Conservation (phyloP, 2,888 invertebrate species). For the Agrotis clavis region DNA sequence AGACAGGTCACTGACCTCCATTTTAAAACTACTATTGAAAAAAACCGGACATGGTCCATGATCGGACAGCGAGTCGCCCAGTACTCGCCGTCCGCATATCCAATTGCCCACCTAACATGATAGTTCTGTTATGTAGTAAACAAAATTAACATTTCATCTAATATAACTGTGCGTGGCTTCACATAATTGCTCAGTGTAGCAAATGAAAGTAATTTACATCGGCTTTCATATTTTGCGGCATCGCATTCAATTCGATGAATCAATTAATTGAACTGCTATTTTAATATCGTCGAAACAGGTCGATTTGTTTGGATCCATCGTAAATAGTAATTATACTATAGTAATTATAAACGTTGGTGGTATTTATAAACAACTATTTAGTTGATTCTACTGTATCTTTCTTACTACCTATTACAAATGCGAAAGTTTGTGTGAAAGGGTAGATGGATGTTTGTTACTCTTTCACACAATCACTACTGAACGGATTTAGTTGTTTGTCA, state of each 20-base stretch:
- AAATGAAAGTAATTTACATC: slow-evolving; percentile 57
- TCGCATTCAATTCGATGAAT: slow-evolving; percentile 63
- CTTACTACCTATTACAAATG: too few species aligned
- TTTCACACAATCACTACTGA: too few species aligned
- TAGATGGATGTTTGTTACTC: background rate
- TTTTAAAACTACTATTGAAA: too few species aligned
- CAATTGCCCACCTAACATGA: too few species aligned
- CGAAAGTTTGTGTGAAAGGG: too few species aligned
- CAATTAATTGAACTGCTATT: slow-evolving; percentile 58
- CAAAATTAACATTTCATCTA: slow-evolving; percentile 10
- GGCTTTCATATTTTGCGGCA: slow-evolving; percentile 65
- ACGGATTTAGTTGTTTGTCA: too few species aligned
- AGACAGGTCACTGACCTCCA: too few species aligned
- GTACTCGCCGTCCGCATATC: too few species aligned
- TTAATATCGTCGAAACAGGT: slow-evolving; percentile 42
- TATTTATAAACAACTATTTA: too few species aligned
- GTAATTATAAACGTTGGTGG: too few species aligned
- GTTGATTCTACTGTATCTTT: background rate
- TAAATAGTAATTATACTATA: slow-evolving; percentile 27
- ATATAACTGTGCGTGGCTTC: background rate
- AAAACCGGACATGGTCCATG: too few species aligned
- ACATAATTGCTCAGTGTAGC: slow-evolving; percentile 14
- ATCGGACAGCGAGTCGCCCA: too few species aligned
- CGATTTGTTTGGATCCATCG: slow-evolving; percentile 17
- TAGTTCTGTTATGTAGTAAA: background rate